A percentile compares a stretch with the other conserved stretches of the same genome.
phyloP scores from a whole-genome alignment of 2,113 vertebrate species.

The Axis porcinus region DNA sequence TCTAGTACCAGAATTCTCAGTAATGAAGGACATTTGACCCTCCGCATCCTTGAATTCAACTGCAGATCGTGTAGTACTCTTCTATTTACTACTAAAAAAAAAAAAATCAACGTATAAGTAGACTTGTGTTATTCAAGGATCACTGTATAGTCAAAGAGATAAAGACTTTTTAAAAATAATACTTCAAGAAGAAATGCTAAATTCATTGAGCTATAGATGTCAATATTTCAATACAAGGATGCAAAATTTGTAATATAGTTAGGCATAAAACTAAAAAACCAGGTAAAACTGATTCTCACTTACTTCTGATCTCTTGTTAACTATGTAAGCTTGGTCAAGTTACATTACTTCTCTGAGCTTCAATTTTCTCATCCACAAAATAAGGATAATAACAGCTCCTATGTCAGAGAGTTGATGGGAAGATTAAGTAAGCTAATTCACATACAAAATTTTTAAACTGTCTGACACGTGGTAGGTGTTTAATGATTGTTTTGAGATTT shows the following conservation, averaged over 20 bases:
- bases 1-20: neutral
- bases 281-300: neutral
- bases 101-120: neutral
- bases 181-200: conserved; percentile 4
- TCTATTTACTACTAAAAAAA: neutral
- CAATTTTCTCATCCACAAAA: neutral
- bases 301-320: neutral
- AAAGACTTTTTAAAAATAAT: neutral
- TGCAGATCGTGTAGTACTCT: neutral
- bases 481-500: neutral
- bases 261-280: neutral
- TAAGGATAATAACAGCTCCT: neutral
- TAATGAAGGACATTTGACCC: neutral
- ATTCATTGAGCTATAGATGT: neutral
- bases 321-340: neutral
- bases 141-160: neutral
- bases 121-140: neutral
- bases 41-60: neutral
- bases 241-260: conserved; percentile 16
- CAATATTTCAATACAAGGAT: neutral
- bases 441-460: neutral
- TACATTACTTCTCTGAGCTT: neutral
- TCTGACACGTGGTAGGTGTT: neutral
- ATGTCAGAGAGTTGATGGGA: neutral
- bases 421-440: neutral